Evolutionary conservation across 2,888 invertebrate genomes (phyloP).

Genomic region (Protophormia terraenovae): DNA sequence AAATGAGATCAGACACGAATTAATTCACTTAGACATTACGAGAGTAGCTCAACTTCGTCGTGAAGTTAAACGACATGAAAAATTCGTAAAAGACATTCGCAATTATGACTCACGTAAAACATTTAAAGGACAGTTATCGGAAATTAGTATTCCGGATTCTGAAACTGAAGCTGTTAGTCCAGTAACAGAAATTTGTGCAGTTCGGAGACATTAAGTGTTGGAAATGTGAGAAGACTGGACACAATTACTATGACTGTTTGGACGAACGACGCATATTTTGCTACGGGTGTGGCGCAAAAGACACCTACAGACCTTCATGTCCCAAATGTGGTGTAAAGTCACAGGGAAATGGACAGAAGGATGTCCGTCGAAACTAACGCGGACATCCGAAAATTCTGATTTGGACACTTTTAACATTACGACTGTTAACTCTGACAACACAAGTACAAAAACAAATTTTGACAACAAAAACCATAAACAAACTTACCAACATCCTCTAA

Average conservation of each 20-base stretch:
- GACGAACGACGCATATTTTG: not conserved
- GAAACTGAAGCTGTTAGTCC: not conserved
- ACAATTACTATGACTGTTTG: not conserved
- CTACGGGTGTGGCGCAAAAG: not conserved
- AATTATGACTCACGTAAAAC: not conserved
- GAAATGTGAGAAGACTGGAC: not conserved
- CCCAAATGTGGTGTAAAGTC: not conserved
- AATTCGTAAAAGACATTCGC: not conserved
- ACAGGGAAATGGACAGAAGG: constrained; percentile 11
- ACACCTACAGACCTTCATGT: not conserved
- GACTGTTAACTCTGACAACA: no score
- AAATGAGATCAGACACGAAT: constrained; percentile 3
- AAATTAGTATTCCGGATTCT: not conserved
- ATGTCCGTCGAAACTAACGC: not conserved
- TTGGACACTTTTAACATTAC: not conserved
- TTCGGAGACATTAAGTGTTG: not conserved
- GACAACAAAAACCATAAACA: no score
- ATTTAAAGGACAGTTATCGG: not conserved
- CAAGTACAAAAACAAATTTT: no score
- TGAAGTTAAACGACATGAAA: not conserved
- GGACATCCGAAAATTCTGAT: not conserved
- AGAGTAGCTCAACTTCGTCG: not conserved
- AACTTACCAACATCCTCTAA: not conserved
- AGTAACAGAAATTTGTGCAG: not conserved
- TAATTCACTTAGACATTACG: not conserved